phyloP scores from a whole-genome alignment of 2,888 invertebrate species.

The Galeopsomyia nigrocyanea region DNA sequence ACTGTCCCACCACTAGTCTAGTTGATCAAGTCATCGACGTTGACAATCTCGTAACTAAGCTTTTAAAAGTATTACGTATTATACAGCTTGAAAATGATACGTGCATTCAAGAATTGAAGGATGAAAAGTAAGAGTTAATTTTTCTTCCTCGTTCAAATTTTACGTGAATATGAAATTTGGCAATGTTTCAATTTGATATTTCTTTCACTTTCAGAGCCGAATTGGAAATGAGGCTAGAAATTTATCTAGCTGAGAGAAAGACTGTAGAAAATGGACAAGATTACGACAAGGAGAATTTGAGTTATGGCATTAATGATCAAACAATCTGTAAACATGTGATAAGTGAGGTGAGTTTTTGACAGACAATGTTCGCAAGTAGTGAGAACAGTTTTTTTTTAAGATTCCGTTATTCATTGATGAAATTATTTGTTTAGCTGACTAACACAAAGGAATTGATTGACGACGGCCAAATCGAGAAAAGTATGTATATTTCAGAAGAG shows the following conservation, averaged over 20 bases:
- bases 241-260: slow-evolving; percentile 56
- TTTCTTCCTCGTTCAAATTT: slow-evolving; percentile 15
- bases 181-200: slow-evolving; percentile 7
- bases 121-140: slow-evolving; percentile 72
- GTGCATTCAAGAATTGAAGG: slow-evolving; percentile 76
- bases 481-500: slow-evolving; percentile 37
- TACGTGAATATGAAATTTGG: not conserved
- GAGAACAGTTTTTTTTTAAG: not conserved
- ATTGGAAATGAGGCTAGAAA: slow-evolving; percentile 62
- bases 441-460: slow-evolving; percentile 42
- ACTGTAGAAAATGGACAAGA: slow-evolving; percentile 54
- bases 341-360: slow-evolving; percentile 54
- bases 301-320: slow-evolving; percentile 56
- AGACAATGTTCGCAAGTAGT: no score
- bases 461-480: slow-evolving; percentile 40
- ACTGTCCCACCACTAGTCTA: slow-evolving; percentile 73
- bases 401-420: not conserved
- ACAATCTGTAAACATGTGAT: slow-evolving; percentile 57
- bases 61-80: slow-evolving; percentile 80
- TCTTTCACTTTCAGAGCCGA: slow-evolving; percentile 55
- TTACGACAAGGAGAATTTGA: slow-evolving; percentile 54
- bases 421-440: slow-evolving; percentile 33
- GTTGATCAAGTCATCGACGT: slow-evolving; percentile 83
- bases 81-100: slow-evolving; percentile 80
- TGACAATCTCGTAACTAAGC: slow-evolving; percentile 81